These are phyloP conservation scores for Lamellibrachia columna DNA, from an alignment of 2,888 invertebrate genomes.

Conservation along the genomic window DNA sequence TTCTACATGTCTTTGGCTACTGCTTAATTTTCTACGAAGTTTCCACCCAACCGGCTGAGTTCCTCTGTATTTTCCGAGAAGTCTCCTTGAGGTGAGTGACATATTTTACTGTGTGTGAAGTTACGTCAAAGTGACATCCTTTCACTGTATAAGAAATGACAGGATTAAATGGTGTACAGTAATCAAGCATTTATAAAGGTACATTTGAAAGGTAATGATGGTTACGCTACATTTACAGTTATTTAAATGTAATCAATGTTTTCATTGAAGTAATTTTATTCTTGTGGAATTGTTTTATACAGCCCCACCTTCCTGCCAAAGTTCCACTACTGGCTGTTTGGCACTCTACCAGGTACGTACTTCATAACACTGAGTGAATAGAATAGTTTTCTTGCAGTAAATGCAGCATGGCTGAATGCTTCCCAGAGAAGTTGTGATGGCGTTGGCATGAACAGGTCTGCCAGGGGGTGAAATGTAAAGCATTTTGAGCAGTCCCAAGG, in stretches of 20 bases:
- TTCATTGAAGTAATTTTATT: background rate
- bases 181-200: no score
- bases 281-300: conserved; percentile 35
- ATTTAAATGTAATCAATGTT: background rate
- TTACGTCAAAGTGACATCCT: no score
- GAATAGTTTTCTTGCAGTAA: background rate
- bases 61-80: conserved; percentile 72
- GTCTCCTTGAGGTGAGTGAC: conserved; percentile 69
- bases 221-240: background rate
- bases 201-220: no score
- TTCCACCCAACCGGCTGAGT: conserved; percentile 72
- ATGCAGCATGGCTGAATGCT: background rate
- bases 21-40: conserved; percentile 75
- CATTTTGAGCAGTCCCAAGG: no score
- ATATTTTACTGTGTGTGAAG: no score
- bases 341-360: conserved; percentile 69
- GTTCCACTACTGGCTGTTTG: conserved; percentile 74
- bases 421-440: no score
- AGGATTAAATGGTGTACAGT: background rate
- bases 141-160: no score
- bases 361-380: background rate
- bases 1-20: conserved; percentile 73
- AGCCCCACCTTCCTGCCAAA: conserved; percentile 73
- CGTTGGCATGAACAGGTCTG: no score
- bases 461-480: no score